Base-by-base conservation (phyloP, 2,888 invertebrate species). In the Brachypterus glaber region DNA sequence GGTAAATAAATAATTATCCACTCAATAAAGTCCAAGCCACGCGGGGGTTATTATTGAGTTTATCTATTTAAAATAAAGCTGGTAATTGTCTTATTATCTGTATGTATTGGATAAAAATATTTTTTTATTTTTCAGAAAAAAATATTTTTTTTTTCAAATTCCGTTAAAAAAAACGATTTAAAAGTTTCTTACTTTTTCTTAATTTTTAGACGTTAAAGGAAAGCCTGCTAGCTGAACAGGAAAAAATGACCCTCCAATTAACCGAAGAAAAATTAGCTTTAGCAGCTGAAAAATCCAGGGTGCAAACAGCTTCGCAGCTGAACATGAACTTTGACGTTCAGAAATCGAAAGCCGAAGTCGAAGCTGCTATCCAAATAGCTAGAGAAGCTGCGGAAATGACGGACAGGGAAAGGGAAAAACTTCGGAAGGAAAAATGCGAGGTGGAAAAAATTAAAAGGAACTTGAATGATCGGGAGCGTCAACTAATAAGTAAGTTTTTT, bases 151-250 rank as follows among this genome's bases (percentile, higher is more conserved):
- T 16, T 17, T 2, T 16, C 9, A 30, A 37, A 36, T 17, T 27
- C n/a, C n/a, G n/a, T n/a, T n/a, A n/a, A 13, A 16, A 13, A 16
- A 27, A 21, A 17, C 11, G 9, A 12, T 2, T 17, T 35, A 16
- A 21, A 17, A 35, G 9, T 21, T 37, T 39, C 38, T 37, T 35
- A 18, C 9, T 18, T 30, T 42, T 37, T 15, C 40, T 43, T n/a
- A n/a, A n/a, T 41, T 56, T 73, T 43, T 67, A 77, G 57, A 59
- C 71, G 2, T 52, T 76, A 26, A 73, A 72, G 7, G 74, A 74
- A 60, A 62, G 70, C 2, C 64, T 74, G 13, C 60, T 77, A 39
- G 73, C 72, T 11, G 76, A 76, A 54, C 76, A 76, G 55, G 68
- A 73, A 11, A 70, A 70, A 52, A 67, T 71, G 0, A 71, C 74